Conservation (phyloP, 1,140 invertebrate species). For the Euschistus heros region DNA sequence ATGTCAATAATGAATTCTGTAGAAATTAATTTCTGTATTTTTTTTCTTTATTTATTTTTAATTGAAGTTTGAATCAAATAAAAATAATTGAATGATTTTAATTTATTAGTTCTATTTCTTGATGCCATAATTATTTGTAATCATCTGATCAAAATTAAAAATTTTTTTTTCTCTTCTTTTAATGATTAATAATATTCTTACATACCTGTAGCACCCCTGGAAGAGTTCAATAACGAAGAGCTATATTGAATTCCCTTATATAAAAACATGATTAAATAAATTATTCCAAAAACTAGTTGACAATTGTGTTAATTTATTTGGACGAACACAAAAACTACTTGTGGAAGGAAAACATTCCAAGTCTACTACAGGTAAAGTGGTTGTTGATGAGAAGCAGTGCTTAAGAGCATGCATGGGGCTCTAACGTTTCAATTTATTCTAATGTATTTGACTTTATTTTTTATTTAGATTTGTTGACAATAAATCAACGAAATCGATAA, state of each 20-base stretch:
- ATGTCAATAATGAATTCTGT: not conserved
- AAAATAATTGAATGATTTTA: too few species aligned
- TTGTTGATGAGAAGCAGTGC: conserved; percentile 14
- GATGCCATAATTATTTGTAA: not conserved
- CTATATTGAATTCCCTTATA: conserved; percentile 9
- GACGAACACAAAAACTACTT: conserved; percentile 22
- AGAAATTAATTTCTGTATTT: not conserved
- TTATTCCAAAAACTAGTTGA: not conserved
- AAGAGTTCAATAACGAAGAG: conserved; percentile 17
- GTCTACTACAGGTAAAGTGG: conserved; percentile 21
- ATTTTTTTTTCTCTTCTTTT: conserved; percentile 6
- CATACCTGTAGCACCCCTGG: conserved; percentile 25
- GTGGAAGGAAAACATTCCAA: conserved; percentile 22
- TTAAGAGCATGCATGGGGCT: conserved; percentile 7
- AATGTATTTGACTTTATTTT: not conserved
- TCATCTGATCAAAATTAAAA: conserved; percentile 5
- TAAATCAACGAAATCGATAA: too few species aligned
- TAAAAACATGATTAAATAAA: conserved; percentile 8
- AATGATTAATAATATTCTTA: conserved; percentile 16
- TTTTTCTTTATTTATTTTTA: too few species aligned
- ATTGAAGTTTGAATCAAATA: too few species aligned
- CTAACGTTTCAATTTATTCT: not conserved
- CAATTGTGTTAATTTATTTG: conserved; percentile 2
- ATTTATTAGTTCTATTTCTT: too few species aligned
- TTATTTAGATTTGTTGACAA: not conserved